Evolutionary conservation across 1,140 invertebrate genomes (phyloP), one percentile per base, ranked within the genome.

Genomic region (Tetramorium parvispinum): DNA sequence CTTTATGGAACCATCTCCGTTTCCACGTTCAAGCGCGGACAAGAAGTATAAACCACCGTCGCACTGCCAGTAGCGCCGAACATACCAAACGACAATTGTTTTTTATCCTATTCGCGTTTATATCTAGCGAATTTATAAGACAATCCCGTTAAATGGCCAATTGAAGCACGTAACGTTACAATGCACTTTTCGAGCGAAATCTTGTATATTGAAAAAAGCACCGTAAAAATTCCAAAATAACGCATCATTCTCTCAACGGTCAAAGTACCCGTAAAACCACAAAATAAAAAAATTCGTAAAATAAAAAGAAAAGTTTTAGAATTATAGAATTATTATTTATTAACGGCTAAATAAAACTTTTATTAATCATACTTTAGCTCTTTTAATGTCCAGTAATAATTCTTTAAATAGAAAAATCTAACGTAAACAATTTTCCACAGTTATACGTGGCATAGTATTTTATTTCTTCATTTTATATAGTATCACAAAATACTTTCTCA

Each of bases 1-100:
- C 79, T 85, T 83, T 78, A 73, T 66, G 63, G 73, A 57, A 68
- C 61, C 77, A 59, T 76, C 53, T 43, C 70, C 32, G 55, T 73
- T 77, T 88, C 75, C 53, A 63, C 86, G 49, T 65, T 61, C 86
- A n/a, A 46, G 70, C 46, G 68, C 43, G 53, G 40, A 27, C 75
- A 81, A 71, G 87, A 88, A 83, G 24, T 18, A 61, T 61, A 83
- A 87, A 85, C 82, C 63, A 51, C 68, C 66, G 79, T 57, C 65
- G 65, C 59, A 27, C 46, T 53, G 77, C 43, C 40, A 21, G 49
- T 55, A 71, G 1, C 32, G 37, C 49, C 51, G 65, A 71, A 57
- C 63, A 27, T 53, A 49, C 24, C 18, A 18, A 82, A 40, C 24
- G 79, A 75, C 40, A 73, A 18, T 78, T 49, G 37, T 76, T 78